Evolutionary conservation across 2,797 vertebrate genomes (phyloP).

Genomic region (Gymnopithys bicolor): DNA sequence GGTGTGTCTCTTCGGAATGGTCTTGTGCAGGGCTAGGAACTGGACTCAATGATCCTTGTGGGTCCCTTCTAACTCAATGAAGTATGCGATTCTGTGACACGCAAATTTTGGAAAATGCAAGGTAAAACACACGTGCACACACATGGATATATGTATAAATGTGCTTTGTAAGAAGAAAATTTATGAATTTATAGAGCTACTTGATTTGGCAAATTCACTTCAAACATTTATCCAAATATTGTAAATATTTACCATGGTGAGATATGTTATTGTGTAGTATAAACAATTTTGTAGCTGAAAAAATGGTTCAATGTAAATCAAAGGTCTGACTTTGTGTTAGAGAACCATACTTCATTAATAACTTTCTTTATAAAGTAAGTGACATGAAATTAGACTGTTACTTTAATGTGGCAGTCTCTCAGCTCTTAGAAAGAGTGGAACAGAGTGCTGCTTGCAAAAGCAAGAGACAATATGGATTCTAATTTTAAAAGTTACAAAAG

Average conservation of each 20-base stretch:
- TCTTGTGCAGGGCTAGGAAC: not conserved
- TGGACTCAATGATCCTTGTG: not conserved
- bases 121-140: not conserved
- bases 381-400: not conserved
- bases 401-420: not conserved
- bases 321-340: not conserved
- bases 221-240: not conserved
- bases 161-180: not conserved
- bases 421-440: not conserved
- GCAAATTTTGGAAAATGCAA: not conserved
- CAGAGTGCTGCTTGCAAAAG: not conserved
- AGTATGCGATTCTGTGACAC: not conserved
- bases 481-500: not conserved
- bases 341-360: not conserved
- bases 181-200: not conserved
- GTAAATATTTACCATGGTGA: constrained; percentile 3
- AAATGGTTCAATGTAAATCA: not conserved
- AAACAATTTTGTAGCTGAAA: not conserved
- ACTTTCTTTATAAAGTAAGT: not conserved
- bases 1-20: not conserved
- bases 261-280: not conserved
- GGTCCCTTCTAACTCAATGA: not conserved
- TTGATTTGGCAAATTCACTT: not conserved
- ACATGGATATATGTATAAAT: not conserved
- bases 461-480: not conserved